Evolutionary conservation across 2,113 vertebrate species (phyloP), one percentile per base, ranked within the genome.

Genomic region (Barnardius zonarius): DNA sequence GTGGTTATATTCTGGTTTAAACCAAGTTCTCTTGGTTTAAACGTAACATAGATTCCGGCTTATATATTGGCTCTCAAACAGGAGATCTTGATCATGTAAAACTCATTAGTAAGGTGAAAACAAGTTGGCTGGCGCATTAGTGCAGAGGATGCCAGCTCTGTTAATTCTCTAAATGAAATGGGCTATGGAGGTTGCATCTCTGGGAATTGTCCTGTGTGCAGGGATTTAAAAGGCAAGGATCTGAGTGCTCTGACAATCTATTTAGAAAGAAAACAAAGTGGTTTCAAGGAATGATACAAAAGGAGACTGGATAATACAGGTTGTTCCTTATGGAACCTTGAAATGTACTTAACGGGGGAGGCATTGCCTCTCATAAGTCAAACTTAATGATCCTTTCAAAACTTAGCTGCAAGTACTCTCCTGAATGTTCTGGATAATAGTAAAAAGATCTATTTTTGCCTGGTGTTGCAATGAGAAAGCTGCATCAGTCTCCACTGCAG

Each of bases 381-480:
- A 84, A 96, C 86, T 96, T 94, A 96, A 96, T 95, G 90, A 96
- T 95, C 94, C 92, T 90, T 95, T 97, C 94, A 92, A 91, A 95
- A 92, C 84, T 69, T 82, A 41, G 78, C 18, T 23, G 78, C 91
- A 94, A 96, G 95, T 96, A 94, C 62, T 93, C 73, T 86, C 35
- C 55, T 85, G 91, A 92, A 95, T 91, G 91, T 96, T 96, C 94
- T 96, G 94, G 94, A 68, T 92, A 82, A 92, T 76, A 95, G 83
- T 89, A 55, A 89, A 84, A 89, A 87, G 89, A 61, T 89, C 92
- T 97, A 76, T 87, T 95, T 96, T 93, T 95, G 86, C 77, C 89
- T 91, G 69, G 7, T 92, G 91, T 85, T 90, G 84, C 92, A 95
- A 6, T 52, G 76, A 64, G 73, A 63, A 88, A 96, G 86, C 76